These are phyloP conservation scores for Eidolon helvum DNA, from an alignment of 2,113 vertebrate genomes.

Conservation along the genomic window DNA sequence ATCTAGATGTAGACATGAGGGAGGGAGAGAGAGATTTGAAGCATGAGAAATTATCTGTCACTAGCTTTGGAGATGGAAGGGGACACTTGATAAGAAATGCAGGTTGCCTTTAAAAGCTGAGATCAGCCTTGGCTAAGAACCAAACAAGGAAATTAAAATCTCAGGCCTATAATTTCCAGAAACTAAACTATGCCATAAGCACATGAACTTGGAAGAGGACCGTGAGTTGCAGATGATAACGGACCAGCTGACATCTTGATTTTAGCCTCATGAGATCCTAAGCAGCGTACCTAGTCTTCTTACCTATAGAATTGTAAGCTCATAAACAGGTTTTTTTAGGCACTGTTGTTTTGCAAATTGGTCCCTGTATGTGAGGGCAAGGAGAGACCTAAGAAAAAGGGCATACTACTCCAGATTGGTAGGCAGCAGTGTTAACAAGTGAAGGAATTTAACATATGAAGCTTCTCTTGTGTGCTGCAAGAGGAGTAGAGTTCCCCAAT, in stretches of 20 bases:
- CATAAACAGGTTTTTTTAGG: background rate
- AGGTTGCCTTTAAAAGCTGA: background rate
- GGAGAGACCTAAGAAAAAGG: background rate
- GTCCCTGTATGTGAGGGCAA: background rate
- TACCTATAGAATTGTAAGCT: background rate
- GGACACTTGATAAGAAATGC: rapidly evolving
- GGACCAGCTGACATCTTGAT: background rate
- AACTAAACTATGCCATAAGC: background rate
- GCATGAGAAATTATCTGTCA: background rate
- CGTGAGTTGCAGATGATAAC: background rate
- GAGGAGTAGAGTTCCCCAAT: background rate
- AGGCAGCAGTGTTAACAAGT: background rate
- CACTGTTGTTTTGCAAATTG: background rate
- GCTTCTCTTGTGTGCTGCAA: background rate
- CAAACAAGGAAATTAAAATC: background rate
- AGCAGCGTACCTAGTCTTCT: background rate
- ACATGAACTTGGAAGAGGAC: background rate
- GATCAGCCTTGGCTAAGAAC: background rate
- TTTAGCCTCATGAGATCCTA: background rate
- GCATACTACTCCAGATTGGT: background rate
- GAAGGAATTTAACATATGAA: background rate
- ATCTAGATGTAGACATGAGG: background rate
- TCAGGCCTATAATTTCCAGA: background rate
- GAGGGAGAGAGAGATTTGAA: background rate
- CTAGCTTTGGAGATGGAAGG: background rate